Percentiles rank a stretch among this genome's conserved stretches.
Conservation (phyloP, 2,113 vertebrate species). For the Natator depressus region DNA sequence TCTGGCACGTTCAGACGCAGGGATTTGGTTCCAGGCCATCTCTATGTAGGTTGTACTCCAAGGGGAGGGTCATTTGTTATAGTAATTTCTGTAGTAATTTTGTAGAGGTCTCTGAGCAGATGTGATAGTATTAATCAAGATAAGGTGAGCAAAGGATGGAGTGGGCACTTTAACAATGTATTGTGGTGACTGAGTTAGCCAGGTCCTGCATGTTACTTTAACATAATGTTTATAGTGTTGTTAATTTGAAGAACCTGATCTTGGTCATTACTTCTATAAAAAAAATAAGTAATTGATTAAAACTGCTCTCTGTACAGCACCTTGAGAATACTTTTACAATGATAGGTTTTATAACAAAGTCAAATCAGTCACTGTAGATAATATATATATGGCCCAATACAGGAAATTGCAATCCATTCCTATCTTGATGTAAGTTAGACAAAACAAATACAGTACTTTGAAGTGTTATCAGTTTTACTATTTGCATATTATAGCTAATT, state of each 20-base stretch:
- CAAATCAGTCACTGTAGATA: neutral
- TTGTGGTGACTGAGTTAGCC: neutral
- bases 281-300: neutral
- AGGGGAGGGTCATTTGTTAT: neutral
- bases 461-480: constrained; percentile 32
- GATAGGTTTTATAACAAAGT: neutral
- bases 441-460: constrained; percentile 33
- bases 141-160: neutral
- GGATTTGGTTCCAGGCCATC: neutral
- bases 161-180: neutral
- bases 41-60: neutral
- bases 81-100: neutral
- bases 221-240: neutral
- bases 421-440: neutral
- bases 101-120: neutral
- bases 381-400: neutral
- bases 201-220: neutral
- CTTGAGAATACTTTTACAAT: neutral
- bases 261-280: neutral
- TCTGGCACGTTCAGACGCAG: neutral
- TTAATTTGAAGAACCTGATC: neutral
- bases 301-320: neutral
- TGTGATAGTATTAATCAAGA: neutral
- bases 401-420: neutral
- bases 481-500: constrained; percentile 92